Percentiles rank a stretch among this genome's conserved stretches.
These are phyloP conservation scores for Oligia strigilis DNA, from an alignment of 2,888 invertebrate genomes.

Conservation along the genomic window DNA sequence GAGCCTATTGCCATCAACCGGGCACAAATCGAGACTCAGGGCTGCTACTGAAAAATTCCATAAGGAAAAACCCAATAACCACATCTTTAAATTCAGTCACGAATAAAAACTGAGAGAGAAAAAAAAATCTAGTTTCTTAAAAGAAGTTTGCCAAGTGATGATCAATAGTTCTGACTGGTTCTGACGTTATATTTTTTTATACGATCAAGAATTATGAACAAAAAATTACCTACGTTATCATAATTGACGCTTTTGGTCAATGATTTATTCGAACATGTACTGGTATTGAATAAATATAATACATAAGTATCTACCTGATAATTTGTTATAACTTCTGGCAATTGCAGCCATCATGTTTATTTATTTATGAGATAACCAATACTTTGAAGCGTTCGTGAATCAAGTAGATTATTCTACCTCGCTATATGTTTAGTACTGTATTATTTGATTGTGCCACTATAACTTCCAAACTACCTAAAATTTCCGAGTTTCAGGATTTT, in stretches of 20 bases:
- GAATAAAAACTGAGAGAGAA: not conserved
- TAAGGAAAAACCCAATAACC: not conserved
- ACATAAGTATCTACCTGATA: conserved; percentile 10
- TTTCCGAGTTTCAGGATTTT: not conserved
- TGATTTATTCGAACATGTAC: conserved; percentile 37
- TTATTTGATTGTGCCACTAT: not conserved
- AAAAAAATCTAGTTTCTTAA: not conserved
- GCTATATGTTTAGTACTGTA: not conserved
- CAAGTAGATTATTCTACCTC: not conserved
- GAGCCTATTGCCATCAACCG: not conserved
- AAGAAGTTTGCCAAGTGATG: not conserved
- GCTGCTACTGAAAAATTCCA: not conserved
- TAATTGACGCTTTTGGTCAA: conserved; percentile 37
- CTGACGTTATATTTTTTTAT: conserved; percentile 37
- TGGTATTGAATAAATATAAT: conserved; percentile 43
- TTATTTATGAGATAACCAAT: not conserved
- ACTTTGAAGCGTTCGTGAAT: not conserved
- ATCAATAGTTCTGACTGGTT: conserved; percentile 26
- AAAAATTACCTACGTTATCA: conserved; percentile 28
- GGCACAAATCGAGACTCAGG: not conserved
- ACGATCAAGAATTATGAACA: not conserved
- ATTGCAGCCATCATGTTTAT: conserved; percentile 20
- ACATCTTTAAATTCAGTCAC: not conserved
- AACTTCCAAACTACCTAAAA: not conserved
- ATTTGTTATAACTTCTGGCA: conserved; percentile 30